These are phyloP conservation scores for Tarsius wallacei DNA, from an alignment of 2,797 vertebrate genomes.

Conservation along the genomic window DNA sequence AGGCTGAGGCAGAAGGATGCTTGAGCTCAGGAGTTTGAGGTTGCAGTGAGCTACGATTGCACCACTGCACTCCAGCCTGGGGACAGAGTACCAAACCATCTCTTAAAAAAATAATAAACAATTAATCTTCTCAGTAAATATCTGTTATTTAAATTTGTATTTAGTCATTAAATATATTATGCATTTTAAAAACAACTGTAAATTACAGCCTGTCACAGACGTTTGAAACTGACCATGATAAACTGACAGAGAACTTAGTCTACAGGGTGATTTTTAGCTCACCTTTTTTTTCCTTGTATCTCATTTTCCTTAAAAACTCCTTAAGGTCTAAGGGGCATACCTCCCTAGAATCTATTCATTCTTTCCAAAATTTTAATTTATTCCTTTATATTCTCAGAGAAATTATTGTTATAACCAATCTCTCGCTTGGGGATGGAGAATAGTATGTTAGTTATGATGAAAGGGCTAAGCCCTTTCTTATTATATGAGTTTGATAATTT, in stretches of 20 bases:
- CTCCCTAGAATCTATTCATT: slow-evolving; percentile 50
- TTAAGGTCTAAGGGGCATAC: background rate
- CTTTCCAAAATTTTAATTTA: slow-evolving; percentile 17
- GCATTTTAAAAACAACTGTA: slow-evolving; percentile 16
- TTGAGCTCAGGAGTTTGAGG: too few species aligned
- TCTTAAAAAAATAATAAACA: background rate
- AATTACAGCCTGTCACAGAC: background rate
- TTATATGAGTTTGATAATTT: slow-evolving; percentile 26
- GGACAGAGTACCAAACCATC: too few species aligned
- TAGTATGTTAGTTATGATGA: slow-evolving; percentile 49
- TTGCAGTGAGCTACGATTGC: too few species aligned
- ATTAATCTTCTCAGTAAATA: slow-evolving; percentile 23
- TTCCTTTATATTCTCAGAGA: slow-evolving; percentile 25
- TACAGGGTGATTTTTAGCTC: background rate
- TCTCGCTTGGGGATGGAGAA: background rate
- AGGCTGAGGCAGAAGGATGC: too few species aligned
- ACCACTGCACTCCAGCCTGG: too few species aligned
- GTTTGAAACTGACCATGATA: slow-evolving; percentile 46
- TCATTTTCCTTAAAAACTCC: slow-evolving; percentile 53
- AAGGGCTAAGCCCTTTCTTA: background rate
- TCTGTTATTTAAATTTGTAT: slow-evolving; percentile 22
- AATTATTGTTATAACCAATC: slow-evolving; percentile 41
- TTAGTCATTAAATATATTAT: slow-evolving; percentile 20
- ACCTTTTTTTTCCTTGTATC: slow-evolving; percentile 37
- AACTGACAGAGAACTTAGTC: slow-evolving; percentile 5